These are phyloP conservation scores for Brachionus sp. DNA, from an alignment of 1,140 invertebrate genomes.

Conservation along the genomic window DNA sequence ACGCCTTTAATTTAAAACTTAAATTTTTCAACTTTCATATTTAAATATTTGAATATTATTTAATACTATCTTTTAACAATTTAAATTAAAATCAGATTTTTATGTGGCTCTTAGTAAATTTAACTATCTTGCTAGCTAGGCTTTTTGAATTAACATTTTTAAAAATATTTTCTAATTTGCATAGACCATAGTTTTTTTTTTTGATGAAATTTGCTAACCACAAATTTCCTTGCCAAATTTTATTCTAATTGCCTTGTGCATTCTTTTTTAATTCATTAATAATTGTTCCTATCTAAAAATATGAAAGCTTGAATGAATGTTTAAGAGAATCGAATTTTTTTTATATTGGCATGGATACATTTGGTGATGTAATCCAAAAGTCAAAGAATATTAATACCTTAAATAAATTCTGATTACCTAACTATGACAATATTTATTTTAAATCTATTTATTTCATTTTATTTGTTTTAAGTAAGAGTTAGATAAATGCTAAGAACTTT, in stretches of 20 bases:
- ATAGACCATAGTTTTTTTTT: background rate
- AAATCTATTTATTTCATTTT: background rate
- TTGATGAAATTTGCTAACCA: background rate
- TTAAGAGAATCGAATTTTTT: background rate
- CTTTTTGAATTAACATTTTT: background rate
- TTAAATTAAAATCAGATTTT: slow-evolving; percentile 42
- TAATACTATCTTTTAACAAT: background rate
- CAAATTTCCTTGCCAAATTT: background rate
- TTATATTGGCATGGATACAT: background rate
- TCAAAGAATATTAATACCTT: background rate
- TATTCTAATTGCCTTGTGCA: too few relatives aligned
- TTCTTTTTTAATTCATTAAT: too few relatives aligned
- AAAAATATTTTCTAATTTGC: background rate
- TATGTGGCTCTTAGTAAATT: background rate
- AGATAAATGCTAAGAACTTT: background rate
- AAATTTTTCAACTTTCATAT: background rate
- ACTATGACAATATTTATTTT: slow-evolving; percentile 1
- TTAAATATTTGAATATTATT: slow-evolving; percentile 26
- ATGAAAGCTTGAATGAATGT: too few relatives aligned
- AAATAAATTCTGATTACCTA: background rate
- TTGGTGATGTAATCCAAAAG: background rate
- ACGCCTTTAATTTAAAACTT: slow-evolving; percentile 17
- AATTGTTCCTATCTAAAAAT: too few relatives aligned
- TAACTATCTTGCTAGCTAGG: background rate
- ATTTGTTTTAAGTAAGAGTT: background rate